Evolutionary conservation across 2,113 vertebrate genomes (phyloP), one percentile per base, ranked within the genome.

Genomic region (Atherinomorus stipes): DNA sequence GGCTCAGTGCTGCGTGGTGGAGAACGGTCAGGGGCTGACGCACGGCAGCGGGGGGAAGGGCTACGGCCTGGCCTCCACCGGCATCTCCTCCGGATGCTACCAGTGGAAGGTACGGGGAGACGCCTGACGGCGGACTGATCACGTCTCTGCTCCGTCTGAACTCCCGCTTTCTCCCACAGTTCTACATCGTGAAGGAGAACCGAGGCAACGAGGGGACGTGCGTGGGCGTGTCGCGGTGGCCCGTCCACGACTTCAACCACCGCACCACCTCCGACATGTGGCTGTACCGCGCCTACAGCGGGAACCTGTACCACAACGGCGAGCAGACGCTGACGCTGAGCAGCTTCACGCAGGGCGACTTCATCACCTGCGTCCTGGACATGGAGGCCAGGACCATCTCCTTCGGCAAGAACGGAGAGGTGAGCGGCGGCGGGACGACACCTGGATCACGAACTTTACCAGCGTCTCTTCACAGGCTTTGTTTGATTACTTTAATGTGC

Each of bases 231-330:
- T 95, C 94, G 0, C 92, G 94, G 2, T 95, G 94, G 94, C 94
- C 94, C 1, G 91, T 95, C 21, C 91, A 94, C 1, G 94, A 95
- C 88, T 95, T 93, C 65, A 95, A 95, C 91, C 94, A 95, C 84
- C 94, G 94, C 70, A 95, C 94, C 74, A 95, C 94, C 5, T 93
- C 94, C 0, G 94, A 95, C 37, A 95, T 95, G 94, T 95, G 94
- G 94, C 86, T 95, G 67, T 95, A 95, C 83, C 92, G 94, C 0
- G 94, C 94, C 0, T 95, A 95, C 90, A 95, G 94, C 18, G 94
- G 94, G 0, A 95, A 94, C 84, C 90, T 95, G 2, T 95, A 95
- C 62, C 94, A 95, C 66, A 92, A 94, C 2, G 94, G 94, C 0
- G 94, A 95, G 53, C 93, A 95, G 73, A 91, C 92, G 0, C 89